These are phyloP conservation scores for Coracopsis vasa DNA, from an alignment of 2,113 vertebrate species.

Conservation along the genomic window DNA sequence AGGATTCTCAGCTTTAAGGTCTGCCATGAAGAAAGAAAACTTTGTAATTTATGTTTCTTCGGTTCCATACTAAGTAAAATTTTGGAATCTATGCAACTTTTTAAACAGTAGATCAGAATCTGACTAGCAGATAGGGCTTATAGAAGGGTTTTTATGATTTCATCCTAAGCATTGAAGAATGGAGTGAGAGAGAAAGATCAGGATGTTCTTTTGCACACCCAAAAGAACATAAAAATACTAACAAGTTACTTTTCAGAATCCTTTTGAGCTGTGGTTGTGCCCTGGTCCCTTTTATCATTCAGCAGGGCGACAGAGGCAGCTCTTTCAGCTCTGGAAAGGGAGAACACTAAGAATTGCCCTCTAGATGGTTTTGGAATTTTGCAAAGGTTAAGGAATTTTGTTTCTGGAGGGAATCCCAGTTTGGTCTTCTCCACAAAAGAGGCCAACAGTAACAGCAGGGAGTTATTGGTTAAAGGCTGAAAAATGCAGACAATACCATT, in stretches of 20 bases:
- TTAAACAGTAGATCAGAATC: background rate
- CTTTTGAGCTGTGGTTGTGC: background rate
- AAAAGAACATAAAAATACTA: background rate
- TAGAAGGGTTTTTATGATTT: background rate
- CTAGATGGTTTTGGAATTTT: background rate
- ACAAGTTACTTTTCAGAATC: background rate
- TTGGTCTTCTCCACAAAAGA: background rate
- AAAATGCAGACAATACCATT: background rate
- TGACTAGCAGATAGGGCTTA: background rate
- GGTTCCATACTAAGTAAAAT: background rate
- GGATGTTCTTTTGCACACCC: background rate
- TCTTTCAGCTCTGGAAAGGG: background rate
- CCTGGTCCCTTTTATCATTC: background rate
- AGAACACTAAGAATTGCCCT: background rate
- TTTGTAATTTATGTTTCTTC: background rate
- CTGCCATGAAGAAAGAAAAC: background rate
- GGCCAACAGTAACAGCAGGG: background rate
- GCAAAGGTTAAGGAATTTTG: constrained; percentile 9
- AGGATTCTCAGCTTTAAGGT: background rate
- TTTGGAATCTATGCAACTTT: background rate
- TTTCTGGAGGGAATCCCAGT: constrained; percentile 9
- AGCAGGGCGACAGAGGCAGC: background rate
- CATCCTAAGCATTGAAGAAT: background rate
- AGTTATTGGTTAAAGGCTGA: constrained; percentile 18
- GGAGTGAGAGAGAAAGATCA: background rate